phyloP scores from a whole-genome alignment of 2,797 vertebrate genomes.

The Pteronotus mesoamericanus region DNA sequence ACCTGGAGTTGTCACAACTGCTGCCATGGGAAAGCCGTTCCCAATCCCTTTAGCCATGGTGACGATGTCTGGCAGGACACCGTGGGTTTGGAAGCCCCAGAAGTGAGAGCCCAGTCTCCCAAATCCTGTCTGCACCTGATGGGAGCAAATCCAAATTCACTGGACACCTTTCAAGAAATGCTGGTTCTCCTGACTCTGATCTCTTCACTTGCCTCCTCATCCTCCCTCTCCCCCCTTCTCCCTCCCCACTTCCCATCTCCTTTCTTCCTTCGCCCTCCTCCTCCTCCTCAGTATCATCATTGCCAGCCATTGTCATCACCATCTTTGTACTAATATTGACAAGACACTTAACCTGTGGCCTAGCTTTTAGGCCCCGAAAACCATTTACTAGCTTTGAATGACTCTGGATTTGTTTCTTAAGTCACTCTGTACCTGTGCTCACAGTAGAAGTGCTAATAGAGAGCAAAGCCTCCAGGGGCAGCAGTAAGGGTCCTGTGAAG shows the following conservation, averaged over 20 bases:
- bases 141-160: constrained; percentile 35
- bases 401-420: not conserved
- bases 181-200: not conserved
- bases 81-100: constrained; percentile 95
- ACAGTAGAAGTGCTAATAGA: not conserved
- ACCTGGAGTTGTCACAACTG: constrained; percentile 94
- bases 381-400: not conserved
- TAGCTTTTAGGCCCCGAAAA: not conserved
- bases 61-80: constrained; percentile 92
- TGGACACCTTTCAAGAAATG: not conserved
- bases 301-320: too few relatives aligned
- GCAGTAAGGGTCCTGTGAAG: not conserved
- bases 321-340: not conserved
- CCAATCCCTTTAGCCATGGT: constrained; percentile 97
- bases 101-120: constrained; percentile 93
- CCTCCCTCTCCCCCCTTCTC: not conserved
- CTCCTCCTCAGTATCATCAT: not conserved
- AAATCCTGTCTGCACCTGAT: constrained; percentile 96
- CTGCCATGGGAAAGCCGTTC: constrained; percentile 96
- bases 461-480: not conserved
- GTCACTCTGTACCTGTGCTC: not conserved
- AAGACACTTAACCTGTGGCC: not conserved
- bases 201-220: not conserved
- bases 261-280: too few relatives aligned
- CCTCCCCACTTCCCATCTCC: too few relatives aligned